These are phyloP conservation scores for Ligdia adustata DNA, from an alignment of 2,888 invertebrate species.

Conservation along the genomic window DNA sequence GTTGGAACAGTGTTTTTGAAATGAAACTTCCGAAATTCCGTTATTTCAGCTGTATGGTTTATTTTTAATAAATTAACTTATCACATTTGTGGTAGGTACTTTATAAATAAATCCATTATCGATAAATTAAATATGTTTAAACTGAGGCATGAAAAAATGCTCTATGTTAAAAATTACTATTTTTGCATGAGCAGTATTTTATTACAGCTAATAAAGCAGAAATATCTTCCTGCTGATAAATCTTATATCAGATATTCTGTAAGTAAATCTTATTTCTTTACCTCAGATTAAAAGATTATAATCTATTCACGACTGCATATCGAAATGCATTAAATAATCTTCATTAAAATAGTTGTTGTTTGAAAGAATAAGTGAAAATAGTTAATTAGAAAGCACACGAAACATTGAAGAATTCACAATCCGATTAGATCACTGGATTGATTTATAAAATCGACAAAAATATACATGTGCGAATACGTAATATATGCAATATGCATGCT, in stretches of 20 bases:
- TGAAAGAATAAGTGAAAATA: conserved; percentile 44
- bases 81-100: no score
- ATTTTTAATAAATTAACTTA: no score
- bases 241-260: neutral
- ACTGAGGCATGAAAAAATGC: no score
- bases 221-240: neutral
- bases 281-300: conserved; percentile 11
- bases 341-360: conserved; percentile 42
- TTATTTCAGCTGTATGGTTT: conserved; percentile 17
- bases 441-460: conserved; percentile 44
- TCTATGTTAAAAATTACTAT: no score
- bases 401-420: conserved; percentile 45
- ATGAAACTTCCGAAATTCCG: conserved; percentile 6
- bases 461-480: neutral
- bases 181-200: no score
- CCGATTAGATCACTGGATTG: conserved; percentile 41
- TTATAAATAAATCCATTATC: no score
- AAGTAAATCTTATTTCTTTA: conserved; percentile 7
- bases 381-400: conserved; percentile 53
- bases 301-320: conserved; percentile 20
- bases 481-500: no score
- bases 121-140: no score
- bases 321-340: conserved; percentile 23
- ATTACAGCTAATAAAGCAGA: neutral
- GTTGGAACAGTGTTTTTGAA: conserved; percentile 9